Evolutionary conservation across 2,888 invertebrate species (phyloP), one percentile per base, ranked within the genome.

Genomic region (Corbicula japonica): DNA sequence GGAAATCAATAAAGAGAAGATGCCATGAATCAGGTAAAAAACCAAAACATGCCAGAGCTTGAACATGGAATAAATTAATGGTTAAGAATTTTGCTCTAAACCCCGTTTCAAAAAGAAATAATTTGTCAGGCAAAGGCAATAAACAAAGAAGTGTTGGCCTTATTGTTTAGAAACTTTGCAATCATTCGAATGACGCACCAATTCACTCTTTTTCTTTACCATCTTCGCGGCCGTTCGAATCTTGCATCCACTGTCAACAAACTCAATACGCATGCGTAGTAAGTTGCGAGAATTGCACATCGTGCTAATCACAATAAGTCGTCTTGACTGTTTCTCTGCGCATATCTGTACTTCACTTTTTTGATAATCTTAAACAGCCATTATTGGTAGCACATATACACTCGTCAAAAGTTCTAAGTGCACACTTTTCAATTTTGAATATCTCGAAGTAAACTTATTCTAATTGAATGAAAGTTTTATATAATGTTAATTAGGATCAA

Each of bases 231-330:
- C 84, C 83, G 86, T 81, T 81, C 71, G 70, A 79, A 81, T 65
- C 68, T 46, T 83, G 81, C 77, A 80, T 72, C 84, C 82, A 84
- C 80, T 86, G 86, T 86, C 74, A 86, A 86, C 81, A 84, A 81
- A 71, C 23, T 18, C n/a, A 71, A 26, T 75, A 83, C 79, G 83
- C 84, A 83, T 80, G 86, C 83, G 83, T 62, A 71, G 32, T 15
- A 12, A 23, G 23, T 38, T 38, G 41, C 18, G 41, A 38, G 41
- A 38, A 12, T 38, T 38, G 8, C 18, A 38, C 8, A 12, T 38
- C 18, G 41, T 38, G 15, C 18, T 38, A 12, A 38, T 12, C 18
- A 38, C n/a, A n/a, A n/a, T n/a, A n/a, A n/a, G n/a, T n/a, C n/a
- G n/a, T n/a, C n/a, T n/a, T n/a, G n/a, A n/a, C n/a, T n/a, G n/a